phyloP scores from a whole-genome alignment of 2,888 invertebrate species.

The Temnothorax rugatulus region DNA sequence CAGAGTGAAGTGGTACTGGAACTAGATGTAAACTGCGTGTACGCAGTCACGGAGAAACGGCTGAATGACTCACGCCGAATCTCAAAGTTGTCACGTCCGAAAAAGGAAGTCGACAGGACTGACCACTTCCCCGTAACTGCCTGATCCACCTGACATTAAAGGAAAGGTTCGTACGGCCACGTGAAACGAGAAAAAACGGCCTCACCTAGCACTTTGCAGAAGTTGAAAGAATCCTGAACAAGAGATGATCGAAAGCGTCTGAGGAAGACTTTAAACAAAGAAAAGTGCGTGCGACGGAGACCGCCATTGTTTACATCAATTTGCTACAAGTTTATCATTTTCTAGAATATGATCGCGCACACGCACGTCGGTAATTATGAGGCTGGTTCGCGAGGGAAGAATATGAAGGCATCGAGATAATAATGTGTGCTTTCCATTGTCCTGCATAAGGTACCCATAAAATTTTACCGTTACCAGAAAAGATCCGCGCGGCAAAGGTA shows the following conservation, averaged over 20 bases:
- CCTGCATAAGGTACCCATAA: not conserved
- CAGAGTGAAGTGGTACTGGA: not conserved
- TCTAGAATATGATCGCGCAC: not conserved
- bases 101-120: constrained; percentile 39
- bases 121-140: not conserved
- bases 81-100: constrained; percentile 25
- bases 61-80: constrained; percentile 30
- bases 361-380: constrained; percentile 1
- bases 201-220: not conserved
- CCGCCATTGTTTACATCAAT: not conserved
- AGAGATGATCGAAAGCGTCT: not conserved
- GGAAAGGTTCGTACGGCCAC: not conserved
- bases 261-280: not conserved
- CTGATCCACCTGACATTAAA: constrained; percentile 23
- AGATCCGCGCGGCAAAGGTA: not conserved
- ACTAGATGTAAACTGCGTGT: not conserved
- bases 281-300: not conserved
- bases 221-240: not conserved
- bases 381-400: not conserved
- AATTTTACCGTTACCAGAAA: constrained; percentile 10
- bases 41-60: not conserved
- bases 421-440: constrained; percentile 11
- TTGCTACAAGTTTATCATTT: not conserved
- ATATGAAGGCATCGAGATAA: constrained; percentile 5
- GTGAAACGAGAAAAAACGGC: not conserved